A percentile compares a stretch with the other conserved stretches of the same genome.
Conservation (phyloP, 2,797 vertebrate species). For the Clarias platycephalus region DNA sequence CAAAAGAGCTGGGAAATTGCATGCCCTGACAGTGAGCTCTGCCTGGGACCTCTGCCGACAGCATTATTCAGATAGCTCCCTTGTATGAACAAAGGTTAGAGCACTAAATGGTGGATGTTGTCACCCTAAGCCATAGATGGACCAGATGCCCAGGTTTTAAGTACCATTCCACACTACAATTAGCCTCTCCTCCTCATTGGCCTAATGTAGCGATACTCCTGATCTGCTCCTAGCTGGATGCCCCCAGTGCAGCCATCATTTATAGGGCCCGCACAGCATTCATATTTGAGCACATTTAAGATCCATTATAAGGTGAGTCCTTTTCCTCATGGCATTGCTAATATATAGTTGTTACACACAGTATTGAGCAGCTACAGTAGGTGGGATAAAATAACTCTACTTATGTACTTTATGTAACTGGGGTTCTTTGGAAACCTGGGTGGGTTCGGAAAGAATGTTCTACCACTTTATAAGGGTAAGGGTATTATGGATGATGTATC, state of each 20-base stretch:
- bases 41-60: background rate
- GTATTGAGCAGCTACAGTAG: background rate
- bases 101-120: background rate
- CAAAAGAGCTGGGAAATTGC: background rate
- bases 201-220: background rate
- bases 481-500: background rate
- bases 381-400: background rate
- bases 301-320: background rate
- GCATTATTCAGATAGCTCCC: background rate
- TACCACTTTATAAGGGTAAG: too few relatives aligned
- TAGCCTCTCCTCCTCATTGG: background rate
- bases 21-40: background rate
- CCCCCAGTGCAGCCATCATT: background rate
- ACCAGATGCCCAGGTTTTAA: background rate
- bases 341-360: background rate
- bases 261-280: background rate
- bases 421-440: too few relatives aligned
- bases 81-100: background rate
- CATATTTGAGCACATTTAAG: background rate
- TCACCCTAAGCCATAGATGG: background rate
- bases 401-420: background rate
- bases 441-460: too few relatives aligned
- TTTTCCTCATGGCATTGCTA: background rate
- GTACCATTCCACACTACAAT: background rate
- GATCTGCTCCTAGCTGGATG: background rate